These are phyloP conservation scores for Forbesichthys agassizii DNA, from an alignment of 2,113 vertebrate genomes.

Conservation along the genomic window DNA sequence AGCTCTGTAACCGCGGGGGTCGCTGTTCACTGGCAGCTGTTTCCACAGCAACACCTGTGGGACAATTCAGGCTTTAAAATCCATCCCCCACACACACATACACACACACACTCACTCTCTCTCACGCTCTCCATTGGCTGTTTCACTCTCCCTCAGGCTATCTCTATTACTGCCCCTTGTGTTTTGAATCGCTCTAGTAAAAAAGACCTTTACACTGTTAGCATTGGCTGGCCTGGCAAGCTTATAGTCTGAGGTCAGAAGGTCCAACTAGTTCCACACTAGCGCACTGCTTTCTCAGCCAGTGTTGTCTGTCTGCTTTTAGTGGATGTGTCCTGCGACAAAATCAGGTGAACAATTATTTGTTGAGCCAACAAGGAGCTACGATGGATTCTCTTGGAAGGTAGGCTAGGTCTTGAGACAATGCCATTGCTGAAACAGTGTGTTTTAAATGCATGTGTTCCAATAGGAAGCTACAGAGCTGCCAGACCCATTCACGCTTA, in stretches of 20 bases:
- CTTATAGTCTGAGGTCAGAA: slow-evolving; percentile 33
- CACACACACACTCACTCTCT: too few relatives aligned
- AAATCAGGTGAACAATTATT: slow-evolving; percentile 21
- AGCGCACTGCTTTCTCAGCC: not conserved
- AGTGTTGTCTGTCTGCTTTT: not conserved
- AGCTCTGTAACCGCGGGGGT: slow-evolving; percentile 11
- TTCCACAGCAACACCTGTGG: slow-evolving; percentile 49
- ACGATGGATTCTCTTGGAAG: slow-evolving; percentile 8
- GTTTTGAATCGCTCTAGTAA: slow-evolving; percentile 38
- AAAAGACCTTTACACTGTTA: slow-evolving; percentile 71
- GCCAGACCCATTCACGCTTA: too few relatives aligned
- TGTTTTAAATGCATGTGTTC: too few relatives aligned
- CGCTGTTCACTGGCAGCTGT: slow-evolving; percentile 30
- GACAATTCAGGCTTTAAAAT: slow-evolving; percentile 12
- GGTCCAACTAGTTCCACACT: not conserved
- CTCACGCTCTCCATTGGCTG: not conserved
- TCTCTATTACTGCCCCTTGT: not conserved
- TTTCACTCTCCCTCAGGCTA: not conserved
- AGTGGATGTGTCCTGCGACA: not conserved
- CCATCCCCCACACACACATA: not conserved
- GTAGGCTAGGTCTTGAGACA: slow-evolving; percentile 28
- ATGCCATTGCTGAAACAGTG: too few relatives aligned
- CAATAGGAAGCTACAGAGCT: too few relatives aligned
- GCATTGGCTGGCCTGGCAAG: not conserved
- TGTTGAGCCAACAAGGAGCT: not conserved